These are phyloP conservation scores for Ennomos erosarius DNA, from an alignment of 2,888 invertebrate species.

Conservation along the genomic window DNA sequence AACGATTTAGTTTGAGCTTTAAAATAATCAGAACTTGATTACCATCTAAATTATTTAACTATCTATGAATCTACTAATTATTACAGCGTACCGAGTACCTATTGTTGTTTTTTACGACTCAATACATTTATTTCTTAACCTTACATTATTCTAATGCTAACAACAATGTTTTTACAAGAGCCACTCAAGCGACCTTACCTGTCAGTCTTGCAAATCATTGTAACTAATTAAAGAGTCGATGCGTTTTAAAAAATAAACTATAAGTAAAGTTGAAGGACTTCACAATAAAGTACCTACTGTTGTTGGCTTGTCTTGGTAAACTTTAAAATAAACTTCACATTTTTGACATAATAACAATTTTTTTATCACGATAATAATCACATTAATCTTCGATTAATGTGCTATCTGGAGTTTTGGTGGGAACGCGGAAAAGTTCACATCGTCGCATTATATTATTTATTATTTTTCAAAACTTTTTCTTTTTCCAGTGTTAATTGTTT, in stretches of 20 bases:
- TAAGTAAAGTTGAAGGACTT: conserved; percentile 5
- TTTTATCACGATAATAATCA: too few species aligned
- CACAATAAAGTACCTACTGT: conserved; percentile 8
- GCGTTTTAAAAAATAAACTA: conserved; percentile 31
- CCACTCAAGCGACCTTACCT: conserved; percentile 37
- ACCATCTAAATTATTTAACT: not conserved
- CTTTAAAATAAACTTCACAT: too few species aligned
- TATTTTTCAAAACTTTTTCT: too few species aligned
- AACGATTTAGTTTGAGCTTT: too few species aligned
- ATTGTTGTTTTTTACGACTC: conserved; percentile 12
- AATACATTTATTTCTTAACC: conserved; percentile 12
- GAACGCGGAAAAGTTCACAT: too few species aligned
- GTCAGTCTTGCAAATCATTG: conserved; percentile 65
- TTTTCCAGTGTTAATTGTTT: too few species aligned
- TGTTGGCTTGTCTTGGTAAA: too few species aligned
- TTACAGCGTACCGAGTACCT: not conserved
- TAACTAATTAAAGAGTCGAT: conserved; percentile 61
- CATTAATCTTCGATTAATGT: too few species aligned
- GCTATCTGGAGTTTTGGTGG: too few species aligned
- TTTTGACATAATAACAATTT: too few species aligned
- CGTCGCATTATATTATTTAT: too few species aligned
- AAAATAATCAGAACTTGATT: too few species aligned
- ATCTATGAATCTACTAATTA: conserved; percentile 3
- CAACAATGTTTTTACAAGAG: conserved; percentile 59
- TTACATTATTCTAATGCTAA: conserved; percentile 57